Base-by-base conservation (phyloP, 2,888 invertebrate species). In the Aromia moschata region DNA sequence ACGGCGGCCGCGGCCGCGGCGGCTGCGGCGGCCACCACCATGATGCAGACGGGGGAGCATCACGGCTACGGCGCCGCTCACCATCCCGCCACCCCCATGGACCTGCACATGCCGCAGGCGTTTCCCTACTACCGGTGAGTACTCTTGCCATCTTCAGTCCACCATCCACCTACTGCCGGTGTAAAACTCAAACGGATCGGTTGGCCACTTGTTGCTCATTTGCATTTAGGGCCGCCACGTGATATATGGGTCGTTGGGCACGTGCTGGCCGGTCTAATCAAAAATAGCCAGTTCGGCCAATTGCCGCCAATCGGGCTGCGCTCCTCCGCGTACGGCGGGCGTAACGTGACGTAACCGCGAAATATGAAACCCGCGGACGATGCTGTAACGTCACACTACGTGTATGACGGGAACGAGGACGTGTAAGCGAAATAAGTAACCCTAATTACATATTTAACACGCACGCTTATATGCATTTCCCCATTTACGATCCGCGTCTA, bases 81-180 rank as follows among this genome's bases (percentile, higher is more conserved):
- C 79, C 81, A 81, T 64, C 80, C 79, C 33, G 75, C 79, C 62
- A 81, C 82, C 64, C 93, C 94, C 51, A 94, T 94, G 93, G 94
- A 94, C 81, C 86, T 94, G 72, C 94, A 94, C 82, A 93, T 94
- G 80, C 92, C 94, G 47, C 94, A 94, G 80, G 93, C 92, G 72
- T 94, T 94, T 81, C 92, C 93, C 59, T 94, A 94, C 83, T 94
- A 94, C 84, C 90, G 93, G 93, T 94, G 77, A 84, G 87, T 83
- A 30, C 57, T n/a, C n/a, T 5, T n/a, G n/a, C 10, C n/a, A 30
- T 15, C 18, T 33, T 12, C 31, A 15, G n/a, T 10, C 17, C n/a
- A 9, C 11, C 33, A 14, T 10, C 7, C 18, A 9, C 2, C 18
- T 31, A 1, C 36, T 14, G 1, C 20, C 17, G 10, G 33, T 9